Evolutionary conservation across 2,888 invertebrate species (phyloP), one percentile per base, ranked within the genome.

Genomic region (Blera fallax): DNA sequence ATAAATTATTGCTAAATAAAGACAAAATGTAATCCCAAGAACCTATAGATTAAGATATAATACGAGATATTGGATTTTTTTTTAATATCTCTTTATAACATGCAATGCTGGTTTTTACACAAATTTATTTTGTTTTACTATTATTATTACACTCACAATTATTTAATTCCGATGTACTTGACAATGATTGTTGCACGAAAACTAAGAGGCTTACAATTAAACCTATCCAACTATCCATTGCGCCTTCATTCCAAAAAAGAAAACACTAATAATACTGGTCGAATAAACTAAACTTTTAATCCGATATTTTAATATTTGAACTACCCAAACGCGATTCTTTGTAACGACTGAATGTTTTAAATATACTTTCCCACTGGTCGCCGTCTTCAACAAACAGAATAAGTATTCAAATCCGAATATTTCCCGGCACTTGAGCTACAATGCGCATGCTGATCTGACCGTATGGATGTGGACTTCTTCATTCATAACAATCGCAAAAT

Each of bases 81-180:
- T n/a, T n/a, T n/a, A n/a, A n/a, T n/a, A n/a, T n/a, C n/a, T n/a
- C n/a, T n/a, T n/a, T n/a, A n/a, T n/a, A n/a, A n/a, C n/a, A n/a
- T n/a, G n/a, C n/a, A n/a, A n/a, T n/a, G n/a, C n/a, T n/a, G n/a
- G n/a, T n/a, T n/a, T n/a, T n/a, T n/a, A n/a, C n/a, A n/a, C n/a
- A n/a, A n/a, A n/a, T n/a, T n/a, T n/a, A n/a, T n/a, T n/a, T n/a
- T 7, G 6, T 6, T 16, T 16, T 6, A 40, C 14, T 40, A 40
- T 37, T 11, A n/a, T 18, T 32, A 40, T 48, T 45, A 10, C 72
- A 90, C 91, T 91, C 89, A 91, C 91, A 91, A 87, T 91, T 91
- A 83, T 91, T 91, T 56, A 91, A 80, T 85, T 91, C 91, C 37
- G 91, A 88, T 87, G 91, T 90, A 64, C 89, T 91, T 54, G 90